Evolutionary conservation across 2,888 invertebrate genomes (phyloP), one percentile per base, ranked within the genome.

Genomic region (Sicus ferrugineus): DNA sequence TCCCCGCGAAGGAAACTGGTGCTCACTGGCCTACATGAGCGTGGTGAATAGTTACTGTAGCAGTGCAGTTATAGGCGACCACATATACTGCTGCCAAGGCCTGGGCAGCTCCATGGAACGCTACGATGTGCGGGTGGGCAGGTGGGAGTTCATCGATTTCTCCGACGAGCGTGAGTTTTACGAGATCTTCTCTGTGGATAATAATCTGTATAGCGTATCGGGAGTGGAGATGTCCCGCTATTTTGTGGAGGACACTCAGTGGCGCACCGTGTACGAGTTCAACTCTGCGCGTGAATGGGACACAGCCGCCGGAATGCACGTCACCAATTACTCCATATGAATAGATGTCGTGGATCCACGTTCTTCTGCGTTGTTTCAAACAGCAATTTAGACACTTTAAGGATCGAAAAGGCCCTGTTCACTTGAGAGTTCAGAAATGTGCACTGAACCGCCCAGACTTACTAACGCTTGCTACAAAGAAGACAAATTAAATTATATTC

Each of bases 1-100:
- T 74, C 76, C 78, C 0, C 75, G 80, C 23, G 73, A 75, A 16
- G 79, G 80, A 3, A 56, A 65, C 19, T 81, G 80, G 80, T 74
- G 77, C 6, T 73, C 72, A 9, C 71, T 79, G 56, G 76, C 76
- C 26, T 73, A 73, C 19, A 74, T 81, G 70, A 77, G 76, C 66
- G 76, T 76, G 26, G 77, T 81, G 0, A 80, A 79, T 67, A 79
- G 79, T 59, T 80, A 80, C 71, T 80, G 79, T 56, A 77, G 78
- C 16, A 77, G 79, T 64, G 79, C 79, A 0, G 73, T 75, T 21
- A 73, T 78, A 9, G 76, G 76, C 5, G 68, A 76, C 19, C 70
- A 75, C 19, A 79, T 80, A n/a, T 80, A 80, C 56, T 80, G 80
- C 62, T 77, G 79, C 46, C 78, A 79, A 65, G 79, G 80, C 28